phyloP scores from a whole-genome alignment of 2,888 invertebrate genomes.

The Epirrhoe tristata region DNA sequence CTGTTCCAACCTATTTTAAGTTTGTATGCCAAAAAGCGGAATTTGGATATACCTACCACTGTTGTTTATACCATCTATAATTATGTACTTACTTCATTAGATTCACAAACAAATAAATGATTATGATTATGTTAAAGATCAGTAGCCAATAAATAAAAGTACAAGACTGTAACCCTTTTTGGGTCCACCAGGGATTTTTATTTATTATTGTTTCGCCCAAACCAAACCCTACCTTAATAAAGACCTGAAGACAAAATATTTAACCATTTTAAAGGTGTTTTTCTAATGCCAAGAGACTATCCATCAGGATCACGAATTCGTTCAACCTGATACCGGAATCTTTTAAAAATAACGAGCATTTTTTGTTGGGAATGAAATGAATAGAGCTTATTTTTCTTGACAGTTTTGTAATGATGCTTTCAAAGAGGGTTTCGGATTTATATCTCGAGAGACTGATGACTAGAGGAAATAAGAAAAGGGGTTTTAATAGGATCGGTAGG shows the following conservation, averaged over 20 bases:
- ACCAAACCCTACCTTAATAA: conserved; percentile 10
- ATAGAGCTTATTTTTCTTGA: conserved; percentile 23
- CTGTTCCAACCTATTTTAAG: too few species aligned
- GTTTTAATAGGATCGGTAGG: background rate
- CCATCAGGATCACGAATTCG: conserved; percentile 36
- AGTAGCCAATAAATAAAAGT: too few species aligned
- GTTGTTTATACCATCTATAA: too few species aligned
- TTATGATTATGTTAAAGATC: too few species aligned
- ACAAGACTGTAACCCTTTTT: too few species aligned
- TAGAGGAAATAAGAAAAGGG: background rate
- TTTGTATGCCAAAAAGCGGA: too few species aligned
- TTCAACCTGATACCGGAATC: conserved; percentile 33
- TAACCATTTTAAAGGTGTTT: conserved; percentile 22
- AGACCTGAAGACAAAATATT: conserved; percentile 8
- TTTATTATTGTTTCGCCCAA: background rate
- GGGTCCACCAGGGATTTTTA: background rate
- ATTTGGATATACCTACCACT: too few species aligned
- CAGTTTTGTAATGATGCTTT: conserved; percentile 25
- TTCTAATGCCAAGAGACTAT: conserved; percentile 39
- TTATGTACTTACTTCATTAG: too few species aligned
- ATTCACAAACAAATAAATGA: too few species aligned
- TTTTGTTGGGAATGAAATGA: conserved; percentile 12
- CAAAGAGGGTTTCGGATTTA: conserved; percentile 7
- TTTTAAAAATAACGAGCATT: conserved; percentile 26
- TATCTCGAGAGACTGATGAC: conserved; percentile 1